Conservation (phyloP, 1,140 invertebrate genomes). For the Charaxes varanes region DNA sequence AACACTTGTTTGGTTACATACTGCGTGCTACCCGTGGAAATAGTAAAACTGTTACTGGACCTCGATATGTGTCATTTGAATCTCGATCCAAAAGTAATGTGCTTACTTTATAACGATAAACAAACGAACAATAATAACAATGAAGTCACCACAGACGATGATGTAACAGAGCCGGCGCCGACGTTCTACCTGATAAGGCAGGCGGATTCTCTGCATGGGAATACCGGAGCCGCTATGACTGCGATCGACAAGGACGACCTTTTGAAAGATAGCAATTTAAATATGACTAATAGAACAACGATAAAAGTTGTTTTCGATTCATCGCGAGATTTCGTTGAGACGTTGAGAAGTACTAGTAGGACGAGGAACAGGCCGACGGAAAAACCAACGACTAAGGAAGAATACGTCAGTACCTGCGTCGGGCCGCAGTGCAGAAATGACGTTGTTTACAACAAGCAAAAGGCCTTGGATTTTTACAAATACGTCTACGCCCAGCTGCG, state of each 20-base stretch:
- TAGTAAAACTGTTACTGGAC: constrained; percentile 54
- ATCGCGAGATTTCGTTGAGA: constrained; percentile 59
- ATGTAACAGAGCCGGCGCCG: constrained; percentile 54
- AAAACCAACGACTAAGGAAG: constrained; percentile 31
- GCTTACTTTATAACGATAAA: constrained; percentile 61
- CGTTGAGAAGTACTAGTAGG: constrained; percentile 45
- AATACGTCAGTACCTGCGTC: constrained; percentile 43
- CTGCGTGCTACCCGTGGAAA: constrained; percentile 59
- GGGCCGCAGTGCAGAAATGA: constrained; percentile 46
- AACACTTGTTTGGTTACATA: constrained; percentile 63
- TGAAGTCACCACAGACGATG: constrained; percentile 44
- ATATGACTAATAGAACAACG: constrained; percentile 60
- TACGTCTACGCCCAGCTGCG: constrained; percentile 62
- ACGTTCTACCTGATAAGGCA: constrained; percentile 67
- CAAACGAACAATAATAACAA: constrained; percentile 37
- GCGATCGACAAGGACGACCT: constrained; percentile 58
- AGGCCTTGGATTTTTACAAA: constrained; percentile 69
- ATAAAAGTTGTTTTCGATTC: constrained; percentile 63
- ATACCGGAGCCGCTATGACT: constrained; percentile 49
- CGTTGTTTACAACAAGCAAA: constrained; percentile 54
- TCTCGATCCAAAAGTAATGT: constrained; percentile 60
- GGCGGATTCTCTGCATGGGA: constrained; percentile 42
- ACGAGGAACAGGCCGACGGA: constrained; percentile 28
- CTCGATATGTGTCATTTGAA: constrained; percentile 64
- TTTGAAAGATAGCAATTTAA: constrained; percentile 50